Percentiles rank a stretch among this genome's conserved stretches.
Conservation (phyloP, 2,888 invertebrate genomes). For the Dryobotodes eremita region DNA sequence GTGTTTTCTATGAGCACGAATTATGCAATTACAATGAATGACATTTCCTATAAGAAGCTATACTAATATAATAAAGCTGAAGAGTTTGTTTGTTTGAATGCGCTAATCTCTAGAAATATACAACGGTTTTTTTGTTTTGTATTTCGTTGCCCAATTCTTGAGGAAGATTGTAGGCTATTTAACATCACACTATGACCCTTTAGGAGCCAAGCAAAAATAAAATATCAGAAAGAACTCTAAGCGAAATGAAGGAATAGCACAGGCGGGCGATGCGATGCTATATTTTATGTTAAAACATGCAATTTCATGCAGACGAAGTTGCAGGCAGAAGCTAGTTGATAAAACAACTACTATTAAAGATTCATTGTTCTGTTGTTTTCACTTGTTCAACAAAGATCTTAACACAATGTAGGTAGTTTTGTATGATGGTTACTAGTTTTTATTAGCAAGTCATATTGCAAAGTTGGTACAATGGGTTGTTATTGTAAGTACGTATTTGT, state of each 20-base stretch:
- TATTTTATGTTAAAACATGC: not conserved
- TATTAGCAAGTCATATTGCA: slow-evolving; percentile 42
- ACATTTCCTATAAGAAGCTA: slow-evolving; percentile 32
- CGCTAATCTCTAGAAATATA: no score
- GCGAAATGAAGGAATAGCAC: not conserved
- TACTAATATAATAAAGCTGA: not conserved
- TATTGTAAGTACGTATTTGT: slow-evolving; percentile 17
- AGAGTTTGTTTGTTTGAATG: not conserved
- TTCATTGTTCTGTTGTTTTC: slow-evolving; percentile 57
- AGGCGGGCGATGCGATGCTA: not conserved
- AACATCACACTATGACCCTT: not conserved
- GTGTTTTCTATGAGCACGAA: slow-evolving; percentile 45
- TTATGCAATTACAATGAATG: slow-evolving; percentile 39
- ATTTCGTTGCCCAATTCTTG: not conserved
- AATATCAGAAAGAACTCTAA: no score
- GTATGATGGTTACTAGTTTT: slow-evolving; percentile 27
- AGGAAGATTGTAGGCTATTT: not conserved
- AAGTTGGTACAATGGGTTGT: slow-evolving; percentile 42
- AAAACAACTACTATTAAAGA: slow-evolving; percentile 31
- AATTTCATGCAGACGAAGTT: not conserved
- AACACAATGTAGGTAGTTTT: slow-evolving; percentile 25
- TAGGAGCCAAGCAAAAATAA: not conserved
- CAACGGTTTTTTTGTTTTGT: no score
- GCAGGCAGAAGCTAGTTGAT: not conserved
- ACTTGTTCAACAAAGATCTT: slow-evolving; percentile 40